Conservation (phyloP, 2,113 vertebrate genomes). For the Tragelaphus strepsiceros region DNA sequence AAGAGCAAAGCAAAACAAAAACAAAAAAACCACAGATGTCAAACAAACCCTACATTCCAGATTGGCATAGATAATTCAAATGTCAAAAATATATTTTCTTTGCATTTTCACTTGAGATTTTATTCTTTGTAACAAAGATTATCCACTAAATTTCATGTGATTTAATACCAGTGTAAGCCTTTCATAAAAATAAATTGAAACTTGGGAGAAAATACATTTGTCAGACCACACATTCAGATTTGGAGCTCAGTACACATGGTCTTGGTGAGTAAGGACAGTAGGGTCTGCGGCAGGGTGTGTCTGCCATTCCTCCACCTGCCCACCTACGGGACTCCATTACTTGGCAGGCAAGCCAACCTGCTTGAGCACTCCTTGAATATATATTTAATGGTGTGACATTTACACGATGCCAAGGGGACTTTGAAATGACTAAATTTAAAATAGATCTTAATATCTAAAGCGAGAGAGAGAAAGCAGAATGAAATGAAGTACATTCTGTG, state of each 20-base stretch:
- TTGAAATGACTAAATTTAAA: slow-evolving; percentile 60
- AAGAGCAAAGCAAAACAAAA: background rate
- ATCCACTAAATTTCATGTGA: background rate
- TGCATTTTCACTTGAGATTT: slow-evolving; percentile 1
- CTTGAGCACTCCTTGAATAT: slow-evolving; percentile 8
- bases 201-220: background rate
- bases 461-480: slow-evolving; percentile 1
- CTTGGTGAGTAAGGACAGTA: background rate
- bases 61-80: background rate
- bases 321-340: background rate
- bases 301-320: slow-evolving; percentile 5
- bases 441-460: slow-evolving; percentile 59
- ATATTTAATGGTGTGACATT: slow-evolving; percentile 55
- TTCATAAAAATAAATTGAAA: slow-evolving; percentile 33
- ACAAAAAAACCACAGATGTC: background rate
- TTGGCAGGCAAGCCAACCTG: slow-evolving; percentile 13
- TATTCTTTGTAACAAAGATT: background rate
- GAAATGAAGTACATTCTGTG: background rate
- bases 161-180: slow-evolving; percentile 32
- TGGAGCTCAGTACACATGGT: background rate
- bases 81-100: background rate
- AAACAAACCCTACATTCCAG: background rate
- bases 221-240: slow-evolving; percentile 41
- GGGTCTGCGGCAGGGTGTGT: background rate
- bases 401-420: slow-evolving; percentile 49